Base-by-base conservation (phyloP, 1,140 invertebrate genomes). In the Drosophila grimshawi region DNA sequence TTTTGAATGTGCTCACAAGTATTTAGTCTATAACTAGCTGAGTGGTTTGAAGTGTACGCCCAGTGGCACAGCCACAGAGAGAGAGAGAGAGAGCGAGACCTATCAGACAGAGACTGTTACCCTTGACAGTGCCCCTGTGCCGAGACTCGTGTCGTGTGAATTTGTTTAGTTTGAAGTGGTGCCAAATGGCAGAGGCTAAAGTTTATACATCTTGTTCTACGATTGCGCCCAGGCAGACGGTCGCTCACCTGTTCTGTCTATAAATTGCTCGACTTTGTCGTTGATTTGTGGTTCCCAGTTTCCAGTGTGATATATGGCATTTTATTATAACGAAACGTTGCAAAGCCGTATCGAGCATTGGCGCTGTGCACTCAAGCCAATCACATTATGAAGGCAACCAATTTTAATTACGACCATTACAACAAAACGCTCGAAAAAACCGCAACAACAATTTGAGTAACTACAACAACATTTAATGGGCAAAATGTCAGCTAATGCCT, bases 341-440 rank as follows among this genome's bases (percentile, higher is more conserved):
- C 39, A 8, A 45, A 46, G 57, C 37, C 33, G 46, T 33, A 69
- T 62, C 39, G 65, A 61, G 57, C 59, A 60, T 64, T 78, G 10
- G 3, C 10, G 39, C 39, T 33, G 65, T 37, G 33, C 72, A 83
- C 62, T 65, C 61, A 62, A 61, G 71, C 83, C 85, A 83, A 86
- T 88, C 83, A 89, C 83, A 86, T 86, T 86, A 89, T 86, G 83
- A 80, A 80, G 68, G 85, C 80, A 77, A 86, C 83, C 76, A 89
- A 86, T 86, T 86, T 86, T 86, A 86, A 86, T 86, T 86, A 88
- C 80, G 80, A 74, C 80, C 77, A 83, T 89, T 88, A 83, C 69
- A 83, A 80, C 65, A 77, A 71, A 63, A 39, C 30, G 56, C 51
- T 70, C 53, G 43, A 62, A 49, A 76, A 39, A 57, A 65, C 35